A percentile compares a stretch with the other conserved stretches of the same genome.
Evolutionary conservation across 1,140 invertebrate species (phyloP).

Genomic region (Araneus ventricosus): DNA sequence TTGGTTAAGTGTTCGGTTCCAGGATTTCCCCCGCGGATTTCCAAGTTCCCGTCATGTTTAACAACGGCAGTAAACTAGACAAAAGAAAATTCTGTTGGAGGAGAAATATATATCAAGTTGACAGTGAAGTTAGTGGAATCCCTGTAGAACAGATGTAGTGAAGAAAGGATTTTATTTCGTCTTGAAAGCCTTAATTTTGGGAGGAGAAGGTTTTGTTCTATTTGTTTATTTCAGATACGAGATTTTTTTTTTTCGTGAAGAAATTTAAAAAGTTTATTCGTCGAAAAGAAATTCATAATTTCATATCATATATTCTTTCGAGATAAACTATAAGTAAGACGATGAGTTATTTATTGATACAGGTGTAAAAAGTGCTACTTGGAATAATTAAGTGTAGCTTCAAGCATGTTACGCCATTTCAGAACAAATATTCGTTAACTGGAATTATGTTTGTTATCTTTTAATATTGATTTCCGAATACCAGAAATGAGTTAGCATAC

Average conservation of each 20-base stretch:
- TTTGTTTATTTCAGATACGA: not conserved
- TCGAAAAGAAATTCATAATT: no score
- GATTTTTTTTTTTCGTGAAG: not conserved
- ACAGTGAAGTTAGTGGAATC: not conserved
- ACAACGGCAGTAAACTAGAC: not conserved
- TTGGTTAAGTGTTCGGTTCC: not conserved
- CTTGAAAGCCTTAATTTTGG: not conserved
- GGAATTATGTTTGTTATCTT: no score
- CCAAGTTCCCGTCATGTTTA: not conserved
- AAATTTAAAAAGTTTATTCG: no score
- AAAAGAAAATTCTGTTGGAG: not conserved
- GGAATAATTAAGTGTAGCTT: no score
- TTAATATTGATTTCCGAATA: no score
- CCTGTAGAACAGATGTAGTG: not conserved
- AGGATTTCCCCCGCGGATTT: not conserved
- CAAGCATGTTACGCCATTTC: no score
- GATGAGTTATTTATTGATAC: no score
- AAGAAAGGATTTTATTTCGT: not conserved
- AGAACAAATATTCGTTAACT: no score
- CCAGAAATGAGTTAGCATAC: no score
- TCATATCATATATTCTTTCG: no score
- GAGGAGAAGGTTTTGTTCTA: not conserved
- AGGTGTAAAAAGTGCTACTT: no score
- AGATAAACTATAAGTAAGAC: no score
- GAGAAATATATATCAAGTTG: not conserved